These are phyloP conservation scores for Smithornis capensis DNA, from an alignment of 2,113 vertebrate genomes.

Conservation along the genomic window DNA sequence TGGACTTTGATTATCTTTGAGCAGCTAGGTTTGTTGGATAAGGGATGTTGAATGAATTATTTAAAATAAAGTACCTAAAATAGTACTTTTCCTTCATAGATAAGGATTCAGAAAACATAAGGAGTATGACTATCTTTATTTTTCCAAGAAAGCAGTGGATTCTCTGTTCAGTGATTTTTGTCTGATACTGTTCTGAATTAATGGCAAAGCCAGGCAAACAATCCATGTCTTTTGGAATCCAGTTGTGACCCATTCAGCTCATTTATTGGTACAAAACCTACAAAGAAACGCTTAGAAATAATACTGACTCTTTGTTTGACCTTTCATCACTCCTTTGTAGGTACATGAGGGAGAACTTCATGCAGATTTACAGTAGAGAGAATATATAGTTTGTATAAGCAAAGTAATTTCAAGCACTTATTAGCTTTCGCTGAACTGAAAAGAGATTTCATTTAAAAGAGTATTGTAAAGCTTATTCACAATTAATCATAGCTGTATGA, in stretches of 20 bases:
- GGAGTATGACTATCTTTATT: neutral
- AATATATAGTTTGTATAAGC: neutral
- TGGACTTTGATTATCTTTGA: neutral
- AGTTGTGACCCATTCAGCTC: neutral
- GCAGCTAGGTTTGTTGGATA: neutral
- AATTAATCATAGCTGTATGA: neutral
- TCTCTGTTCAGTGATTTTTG: neutral
- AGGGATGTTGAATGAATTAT: neutral
- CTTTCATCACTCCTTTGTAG: neutral
- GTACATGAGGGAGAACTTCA: neutral
- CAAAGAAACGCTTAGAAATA: neutral
- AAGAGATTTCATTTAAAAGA: neutral
- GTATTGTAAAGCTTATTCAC: neutral
- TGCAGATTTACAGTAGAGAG: neutral
- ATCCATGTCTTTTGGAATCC: neutral
- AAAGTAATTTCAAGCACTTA: neutral
- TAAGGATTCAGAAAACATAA: neutral
- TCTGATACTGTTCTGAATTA: neutral
- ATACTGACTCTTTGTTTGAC: neutral
- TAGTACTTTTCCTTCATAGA: neutral
- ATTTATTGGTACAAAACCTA: neutral
- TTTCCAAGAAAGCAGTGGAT: neutral
- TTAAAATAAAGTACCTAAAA: neutral
- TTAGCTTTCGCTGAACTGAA: neutral
- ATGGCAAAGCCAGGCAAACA: neutral